These are phyloP conservation scores for Dicentrarchus labrax DNA, from an alignment of 2,113 vertebrate genomes.

Conservation along the genomic window DNA sequence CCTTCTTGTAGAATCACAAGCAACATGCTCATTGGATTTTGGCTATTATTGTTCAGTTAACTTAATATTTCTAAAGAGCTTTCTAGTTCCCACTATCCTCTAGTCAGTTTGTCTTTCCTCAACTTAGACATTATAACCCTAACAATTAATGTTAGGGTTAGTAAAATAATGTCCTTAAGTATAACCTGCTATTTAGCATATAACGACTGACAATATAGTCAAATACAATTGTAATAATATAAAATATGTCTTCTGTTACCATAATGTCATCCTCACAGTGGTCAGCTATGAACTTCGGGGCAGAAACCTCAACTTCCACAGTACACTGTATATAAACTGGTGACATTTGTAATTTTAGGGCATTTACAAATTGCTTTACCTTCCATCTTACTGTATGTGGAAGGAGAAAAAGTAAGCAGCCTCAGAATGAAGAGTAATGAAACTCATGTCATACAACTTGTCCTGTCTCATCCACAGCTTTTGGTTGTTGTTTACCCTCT, in stretches of 20 bases:
- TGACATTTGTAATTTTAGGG: background rate
- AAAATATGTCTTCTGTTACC: background rate
- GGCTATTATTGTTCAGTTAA: too few species aligned
- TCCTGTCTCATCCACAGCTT: background rate
- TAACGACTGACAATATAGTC: background rate
- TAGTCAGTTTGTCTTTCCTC: too few species aligned
- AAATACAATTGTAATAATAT: background rate
- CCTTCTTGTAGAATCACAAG: too few species aligned
- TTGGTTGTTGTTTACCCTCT: constrained; percentile 37
- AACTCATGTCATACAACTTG: background rate
- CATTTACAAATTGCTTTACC: background rate
- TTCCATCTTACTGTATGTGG: background rate
- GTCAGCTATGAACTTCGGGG: background rate
- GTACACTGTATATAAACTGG: background rate
- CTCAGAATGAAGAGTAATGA: background rate
- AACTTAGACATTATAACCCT: too few species aligned
- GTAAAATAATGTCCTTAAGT: background rate
- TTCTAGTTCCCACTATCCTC: too few species aligned
- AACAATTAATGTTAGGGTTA: background rate
- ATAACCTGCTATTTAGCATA: background rate
- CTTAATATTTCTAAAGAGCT: too few species aligned
- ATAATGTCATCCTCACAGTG: background rate
- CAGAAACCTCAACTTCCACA: background rate
- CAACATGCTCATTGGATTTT: too few species aligned
- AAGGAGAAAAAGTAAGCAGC: background rate